Evolutionary conservation across 2,888 invertebrate species (phyloP), one percentile per base, ranked within the genome.

Genomic region (Petrolisthes manimaculis): DNA sequence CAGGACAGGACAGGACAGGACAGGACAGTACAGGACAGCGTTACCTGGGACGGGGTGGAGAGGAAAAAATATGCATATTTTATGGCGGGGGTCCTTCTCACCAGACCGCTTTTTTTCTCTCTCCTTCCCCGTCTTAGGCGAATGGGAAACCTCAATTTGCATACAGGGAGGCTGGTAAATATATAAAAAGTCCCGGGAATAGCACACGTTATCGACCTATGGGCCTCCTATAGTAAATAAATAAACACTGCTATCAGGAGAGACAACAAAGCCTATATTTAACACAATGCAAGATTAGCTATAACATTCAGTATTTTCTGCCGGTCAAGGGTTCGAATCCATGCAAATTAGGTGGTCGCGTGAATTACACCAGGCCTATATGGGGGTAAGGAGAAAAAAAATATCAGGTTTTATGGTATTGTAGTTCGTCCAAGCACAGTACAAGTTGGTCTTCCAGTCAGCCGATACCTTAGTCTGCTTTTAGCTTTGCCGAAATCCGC

Each of bases 301-400:
- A 37, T 37, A 37, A 2, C 37, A 37, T 37, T 37, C 37, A 37
- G 37, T 37, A 37, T 2, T 37, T 83, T 54, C 54, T 12, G 53
- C n/a, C 67, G 51, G 14, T 14, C 77, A n/a, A 14, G 21, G 37
- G 14, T 69, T n/a, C 51, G 14, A 54, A 78, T 55, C 86, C 87
- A 87, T 87, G 87, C 87, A 87, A 87, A 87, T 87, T 87, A 83
- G 87, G 87, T 83, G 83, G 83, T 55, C 87, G 69, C 53, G 79
- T 69, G 83, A 87, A 87, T 87, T 83, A 83, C 87, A 53, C 56
- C 56, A 86, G 75, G 86, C 86, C 86, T 82, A 69, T 71, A 61
- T 24, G 67, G 12, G 51, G 81, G 18, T 21, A 24, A 24, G 18
- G 9, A 75, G 21, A 51, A 67, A 67, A 18, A 86, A 86, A 82